These are phyloP conservation scores for Zygaena filipendulae DNA, from an alignment of 2,888 invertebrate genomes.

Conservation along the genomic window DNA sequence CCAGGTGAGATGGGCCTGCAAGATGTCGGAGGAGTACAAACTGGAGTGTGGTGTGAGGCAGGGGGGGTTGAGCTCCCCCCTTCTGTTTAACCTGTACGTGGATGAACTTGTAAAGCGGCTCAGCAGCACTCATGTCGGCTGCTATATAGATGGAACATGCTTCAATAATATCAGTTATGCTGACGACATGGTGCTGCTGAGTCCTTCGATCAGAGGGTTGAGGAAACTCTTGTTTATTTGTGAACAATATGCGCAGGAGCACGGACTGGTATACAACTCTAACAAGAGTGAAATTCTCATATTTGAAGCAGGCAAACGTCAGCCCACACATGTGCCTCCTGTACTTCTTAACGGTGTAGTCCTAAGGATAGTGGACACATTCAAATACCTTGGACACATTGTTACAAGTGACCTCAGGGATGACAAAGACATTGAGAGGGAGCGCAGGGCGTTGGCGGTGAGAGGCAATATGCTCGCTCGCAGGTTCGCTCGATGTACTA, in stretches of 20 bases:
- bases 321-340: too few species aligned
- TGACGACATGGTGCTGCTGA: conserved; percentile 5
- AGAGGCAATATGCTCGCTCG: conserved; percentile 6
- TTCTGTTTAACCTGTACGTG: conserved; percentile 7
- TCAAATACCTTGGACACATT: background rate
- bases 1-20: conserved; percentile 10
- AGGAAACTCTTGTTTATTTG: conserved; percentile 1
- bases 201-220: conserved; percentile 5
- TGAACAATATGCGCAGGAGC: conserved; percentile 2
- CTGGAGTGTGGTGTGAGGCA: conserved; percentile 16
- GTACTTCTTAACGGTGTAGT: too few species aligned
- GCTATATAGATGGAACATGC: conserved; percentile 3
- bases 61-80: conserved; percentile 9
- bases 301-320: too few species aligned
- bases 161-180: conserved; percentile 1
- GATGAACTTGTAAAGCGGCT: conserved; percentile 5
- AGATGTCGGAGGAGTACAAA: conserved; percentile 1
- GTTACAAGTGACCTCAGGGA: background rate
- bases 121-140: conserved; percentile 6
- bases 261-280: conserved; percentile 5
- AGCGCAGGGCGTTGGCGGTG: conserved; percentile 13
- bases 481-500: conserved; percentile 4
- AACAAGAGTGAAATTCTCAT: conserved; percentile 5
- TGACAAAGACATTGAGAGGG: conserved; percentile 5
- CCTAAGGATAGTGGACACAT: too few species aligned